Evolutionary conservation across 92 coral and sea anemone species (phyloP).

Genomic region (Epizoanthus scotinus): DNA sequence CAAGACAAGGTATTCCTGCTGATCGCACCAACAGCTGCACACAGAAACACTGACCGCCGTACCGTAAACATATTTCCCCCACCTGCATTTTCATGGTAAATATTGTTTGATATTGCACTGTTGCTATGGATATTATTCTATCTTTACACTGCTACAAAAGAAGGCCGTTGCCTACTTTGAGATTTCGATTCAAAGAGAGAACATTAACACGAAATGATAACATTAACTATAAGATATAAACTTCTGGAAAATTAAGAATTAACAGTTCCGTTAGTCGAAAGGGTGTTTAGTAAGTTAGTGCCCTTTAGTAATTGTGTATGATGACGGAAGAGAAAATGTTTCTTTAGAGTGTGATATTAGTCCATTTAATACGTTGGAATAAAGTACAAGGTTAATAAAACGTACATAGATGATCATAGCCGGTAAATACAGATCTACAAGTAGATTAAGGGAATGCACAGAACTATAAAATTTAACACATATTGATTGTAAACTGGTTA

Average conservation of each 20-base stretch:
- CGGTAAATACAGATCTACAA: neutral
- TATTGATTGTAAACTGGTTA: no score
- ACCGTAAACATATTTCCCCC: neutral
- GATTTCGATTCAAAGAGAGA: neutral
- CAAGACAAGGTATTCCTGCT: neutral
- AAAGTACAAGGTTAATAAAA: constrained; percentile 1
- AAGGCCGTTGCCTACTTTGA: neutral
- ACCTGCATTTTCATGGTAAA: constrained; percentile 33
- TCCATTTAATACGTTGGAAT: neutral
- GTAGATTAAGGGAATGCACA: no score
- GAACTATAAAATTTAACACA: no score
- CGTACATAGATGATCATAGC: neutral
- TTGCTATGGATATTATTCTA: neutral
- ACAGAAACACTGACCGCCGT: neutral
- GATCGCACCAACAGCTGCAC: neutral
- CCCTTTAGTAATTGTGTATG: neutral
- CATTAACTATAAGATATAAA: neutral
- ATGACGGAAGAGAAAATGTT: neutral
- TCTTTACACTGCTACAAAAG: neutral
- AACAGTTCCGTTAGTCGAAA: neutral
- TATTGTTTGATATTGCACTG: constrained; percentile 10
- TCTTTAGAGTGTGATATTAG: neutral
- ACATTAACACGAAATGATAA: neutral
- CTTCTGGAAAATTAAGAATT: neutral
- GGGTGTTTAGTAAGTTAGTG: neutral